Evolutionary conservation across 1,140 invertebrate species (phyloP).

Genomic region (Apocrypta bakeri): DNA sequence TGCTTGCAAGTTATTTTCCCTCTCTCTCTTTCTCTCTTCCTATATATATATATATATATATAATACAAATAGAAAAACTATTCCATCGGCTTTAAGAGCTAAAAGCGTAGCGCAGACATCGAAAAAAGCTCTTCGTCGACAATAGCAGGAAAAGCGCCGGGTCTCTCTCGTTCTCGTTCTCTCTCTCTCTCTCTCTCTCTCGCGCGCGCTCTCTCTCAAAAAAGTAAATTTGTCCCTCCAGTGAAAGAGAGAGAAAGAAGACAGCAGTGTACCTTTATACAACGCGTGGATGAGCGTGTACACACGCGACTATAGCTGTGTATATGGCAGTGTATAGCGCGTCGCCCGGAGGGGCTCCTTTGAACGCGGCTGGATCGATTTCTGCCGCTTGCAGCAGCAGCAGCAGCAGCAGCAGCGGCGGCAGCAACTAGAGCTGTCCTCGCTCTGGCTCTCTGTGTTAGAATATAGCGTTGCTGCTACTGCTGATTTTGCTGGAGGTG

Average conservation of each 20-base stretch:
- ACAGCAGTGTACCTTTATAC: conserved; percentile 46
- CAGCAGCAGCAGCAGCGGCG: neutral
- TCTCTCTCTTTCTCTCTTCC: neutral
- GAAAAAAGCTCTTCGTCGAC: neutral
- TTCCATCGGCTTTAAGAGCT: neutral
- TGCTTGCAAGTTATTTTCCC: neutral
- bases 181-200: conserved; percentile 32
- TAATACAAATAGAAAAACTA: neutral
- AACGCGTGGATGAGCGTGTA: conserved; percentile 14
- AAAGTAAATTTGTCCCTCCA: conserved; percentile 50
- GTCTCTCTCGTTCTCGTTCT: neutral
- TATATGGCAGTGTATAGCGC: conserved; percentile 33
- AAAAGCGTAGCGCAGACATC: neutral
- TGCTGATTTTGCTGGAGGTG: neutral
- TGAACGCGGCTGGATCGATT: conserved; percentile 35
- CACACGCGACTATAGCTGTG: conserved; percentile 36
- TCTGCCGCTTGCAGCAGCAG: neutral
- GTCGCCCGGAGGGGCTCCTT: conserved; percentile 45
- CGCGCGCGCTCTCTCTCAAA: neutral
- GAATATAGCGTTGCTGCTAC: neutral
- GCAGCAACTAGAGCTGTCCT: conserved; percentile 11
- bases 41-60: no score
- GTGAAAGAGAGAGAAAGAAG: conserved; percentile 1
- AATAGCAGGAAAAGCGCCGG: neutral
- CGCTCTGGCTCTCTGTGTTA: neutral